These are phyloP conservation scores for Cettia cetti DNA, from an alignment of 2,113 vertebrate species.

Conservation along the genomic window DNA sequence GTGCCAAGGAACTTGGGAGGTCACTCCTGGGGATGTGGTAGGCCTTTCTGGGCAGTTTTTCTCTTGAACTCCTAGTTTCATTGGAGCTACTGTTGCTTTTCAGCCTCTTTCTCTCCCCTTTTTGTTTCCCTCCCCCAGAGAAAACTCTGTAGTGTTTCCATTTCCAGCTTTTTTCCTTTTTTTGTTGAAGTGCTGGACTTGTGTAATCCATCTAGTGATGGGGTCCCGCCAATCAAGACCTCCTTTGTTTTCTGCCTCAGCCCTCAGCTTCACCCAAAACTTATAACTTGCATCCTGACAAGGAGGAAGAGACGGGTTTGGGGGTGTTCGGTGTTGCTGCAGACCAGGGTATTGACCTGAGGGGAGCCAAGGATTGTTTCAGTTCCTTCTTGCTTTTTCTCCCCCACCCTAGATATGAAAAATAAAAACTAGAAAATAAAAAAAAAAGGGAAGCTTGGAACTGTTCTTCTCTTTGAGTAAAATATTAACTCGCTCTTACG, in stretches of 20 bases:
- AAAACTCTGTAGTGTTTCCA: rapidly evolving
- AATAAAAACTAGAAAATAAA: not conserved
- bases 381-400: not conserved
- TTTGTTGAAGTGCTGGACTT: not conserved
- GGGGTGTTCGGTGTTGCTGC: not conserved
- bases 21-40: not conserved
- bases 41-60: not conserved
- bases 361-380: not conserved
- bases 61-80: not conserved
- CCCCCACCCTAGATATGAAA: not conserved
- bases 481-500: constrained; percentile 47
- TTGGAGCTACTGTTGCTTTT: not conserved
- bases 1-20: not conserved
- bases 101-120: not conserved
- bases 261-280: rapidly evolving
- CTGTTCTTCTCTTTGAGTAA: constrained; percentile 1
- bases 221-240: not conserved
- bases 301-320: not conserved
- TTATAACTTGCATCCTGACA: not conserved
- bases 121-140: not conserved
- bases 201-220: not conserved
- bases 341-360: not conserved
- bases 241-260: not conserved
- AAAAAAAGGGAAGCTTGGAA: not conserved
- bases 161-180: not conserved